These are phyloP conservation scores for Crotalus tigris DNA, from an alignment of 2,113 vertebrate species.

Conservation along the genomic window DNA sequence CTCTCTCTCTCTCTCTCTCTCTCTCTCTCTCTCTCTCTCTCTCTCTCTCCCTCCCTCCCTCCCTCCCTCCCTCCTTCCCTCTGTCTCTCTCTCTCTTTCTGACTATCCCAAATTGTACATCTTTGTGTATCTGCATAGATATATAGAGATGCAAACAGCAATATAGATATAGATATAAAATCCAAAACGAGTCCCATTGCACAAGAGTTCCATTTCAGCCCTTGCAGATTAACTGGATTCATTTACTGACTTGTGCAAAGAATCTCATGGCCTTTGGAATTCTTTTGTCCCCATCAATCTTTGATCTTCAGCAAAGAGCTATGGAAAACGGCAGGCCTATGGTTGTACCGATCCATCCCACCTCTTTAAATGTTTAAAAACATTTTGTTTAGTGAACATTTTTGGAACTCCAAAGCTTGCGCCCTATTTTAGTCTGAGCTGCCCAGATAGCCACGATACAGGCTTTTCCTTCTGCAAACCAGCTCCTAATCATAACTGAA, in stretches of 20 bases:
- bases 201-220: neutral
- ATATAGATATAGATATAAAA: no score
- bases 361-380: neutral
- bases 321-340: neutral
- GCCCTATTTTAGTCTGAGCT: neutral
- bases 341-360: neutral
- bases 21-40: no score
- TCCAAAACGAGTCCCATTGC: no score
- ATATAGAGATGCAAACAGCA: no score
- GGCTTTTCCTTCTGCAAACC: no score
- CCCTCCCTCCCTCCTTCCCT: no score
- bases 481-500: neutral
- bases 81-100: no score
- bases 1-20: no score
- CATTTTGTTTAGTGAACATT: neutral
- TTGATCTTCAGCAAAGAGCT: neutral
- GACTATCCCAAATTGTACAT: no score
- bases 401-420: neutral
- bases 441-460: neutral
- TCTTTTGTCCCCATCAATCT: neutral
- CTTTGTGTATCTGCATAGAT: no score
- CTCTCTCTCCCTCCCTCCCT: no score
- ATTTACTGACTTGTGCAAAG: neutral
- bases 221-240: neutral
- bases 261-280: neutral